phyloP scores from a whole-genome alignment of 2,888 invertebrate species.

The Lochmaea capreae region DNA sequence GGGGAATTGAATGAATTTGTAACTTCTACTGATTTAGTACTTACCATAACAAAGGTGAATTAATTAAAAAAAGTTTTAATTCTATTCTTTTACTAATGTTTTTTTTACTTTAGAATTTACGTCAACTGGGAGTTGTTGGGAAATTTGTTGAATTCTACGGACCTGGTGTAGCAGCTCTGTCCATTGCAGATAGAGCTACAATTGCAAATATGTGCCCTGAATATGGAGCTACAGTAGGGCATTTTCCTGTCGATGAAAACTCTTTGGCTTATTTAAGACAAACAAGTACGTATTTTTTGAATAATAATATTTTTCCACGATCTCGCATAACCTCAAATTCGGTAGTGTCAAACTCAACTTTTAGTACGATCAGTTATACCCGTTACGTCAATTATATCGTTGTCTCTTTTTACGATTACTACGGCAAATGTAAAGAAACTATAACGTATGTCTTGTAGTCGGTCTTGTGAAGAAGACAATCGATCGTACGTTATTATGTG shows the following conservation, averaged over 20 bases:
- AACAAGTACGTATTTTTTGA: slow-evolving; percentile 72
- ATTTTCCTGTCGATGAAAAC: slow-evolving; percentile 89
- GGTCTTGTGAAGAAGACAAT: too few species aligned
- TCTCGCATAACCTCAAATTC: too few species aligned
- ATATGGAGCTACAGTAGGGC: slow-evolving; percentile 97
- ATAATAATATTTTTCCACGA: slow-evolving; percentile 8
- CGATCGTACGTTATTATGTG: too few species aligned
- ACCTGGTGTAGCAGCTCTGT: slow-evolving; percentile 88
- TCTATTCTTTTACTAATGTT: slow-evolving; percentile 20
- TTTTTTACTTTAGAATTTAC: slow-evolving; percentile 70
- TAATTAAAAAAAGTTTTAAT: slow-evolving; percentile 10
- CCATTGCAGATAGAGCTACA: slow-evolving; percentile 97
- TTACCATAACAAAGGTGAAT: slow-evolving; percentile 93
- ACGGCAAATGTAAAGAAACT: too few species aligned
- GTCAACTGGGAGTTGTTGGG: slow-evolving; percentile 95
- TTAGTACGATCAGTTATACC: too few species aligned
- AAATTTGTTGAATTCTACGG: slow-evolving; percentile 99
- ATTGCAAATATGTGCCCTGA: slow-evolving; percentile 99
- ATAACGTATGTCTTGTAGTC: too few species aligned
- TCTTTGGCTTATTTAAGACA: slow-evolving; percentile 87
- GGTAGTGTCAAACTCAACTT: too few species aligned
- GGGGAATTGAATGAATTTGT: slow-evolving; percentile 85
- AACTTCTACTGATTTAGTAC: slow-evolving; percentile 96
- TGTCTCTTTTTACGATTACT: too few species aligned
- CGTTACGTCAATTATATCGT: too few species aligned